Evolutionary conservation across 2,797 vertebrate species (phyloP).

Genomic region (Anisognathus igniventris): DNA sequence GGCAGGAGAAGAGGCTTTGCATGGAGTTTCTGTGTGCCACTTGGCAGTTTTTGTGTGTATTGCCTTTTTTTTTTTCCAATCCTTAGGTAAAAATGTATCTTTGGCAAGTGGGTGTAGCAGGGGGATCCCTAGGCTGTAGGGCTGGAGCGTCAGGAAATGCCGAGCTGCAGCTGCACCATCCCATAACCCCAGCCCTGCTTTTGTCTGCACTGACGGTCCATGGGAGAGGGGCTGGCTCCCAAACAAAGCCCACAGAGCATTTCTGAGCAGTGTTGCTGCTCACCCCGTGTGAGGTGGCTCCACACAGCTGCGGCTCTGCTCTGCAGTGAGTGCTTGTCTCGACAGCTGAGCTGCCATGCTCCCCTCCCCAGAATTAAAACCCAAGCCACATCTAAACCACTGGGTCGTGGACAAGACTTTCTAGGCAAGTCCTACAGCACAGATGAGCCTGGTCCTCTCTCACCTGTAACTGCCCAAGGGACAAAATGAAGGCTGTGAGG

Average conservation of each 20-base stretch:
- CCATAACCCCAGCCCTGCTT: neutral
- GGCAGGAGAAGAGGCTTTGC: neutral
- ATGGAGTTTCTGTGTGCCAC: neutral
- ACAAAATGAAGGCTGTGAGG: neutral
- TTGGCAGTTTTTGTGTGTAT: neutral
- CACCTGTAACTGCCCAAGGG: neutral
- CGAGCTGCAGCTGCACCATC: neutral
- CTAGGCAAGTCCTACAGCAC: neutral
- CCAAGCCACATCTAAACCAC: neutral
- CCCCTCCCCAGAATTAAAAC: neutral
- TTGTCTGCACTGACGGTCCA: neutral
- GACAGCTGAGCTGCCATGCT: neutral
- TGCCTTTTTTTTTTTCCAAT: rapidly evolving
- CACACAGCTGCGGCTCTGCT: neutral
- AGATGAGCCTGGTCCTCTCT: neutral
- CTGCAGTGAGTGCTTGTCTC: rapidly evolving
- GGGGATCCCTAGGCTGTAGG: neutral
- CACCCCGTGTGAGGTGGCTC: rapidly evolving
- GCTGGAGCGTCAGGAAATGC: neutral
- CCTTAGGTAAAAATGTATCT: neutral
- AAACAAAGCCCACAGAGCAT: neutral
- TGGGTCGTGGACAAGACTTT: neutral
- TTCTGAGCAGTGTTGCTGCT: neutral
- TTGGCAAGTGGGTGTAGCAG: neutral
- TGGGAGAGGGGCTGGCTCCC: neutral